Conservation (phyloP, 2,113 vertebrate genomes). For the Sitta europaea region DNA sequence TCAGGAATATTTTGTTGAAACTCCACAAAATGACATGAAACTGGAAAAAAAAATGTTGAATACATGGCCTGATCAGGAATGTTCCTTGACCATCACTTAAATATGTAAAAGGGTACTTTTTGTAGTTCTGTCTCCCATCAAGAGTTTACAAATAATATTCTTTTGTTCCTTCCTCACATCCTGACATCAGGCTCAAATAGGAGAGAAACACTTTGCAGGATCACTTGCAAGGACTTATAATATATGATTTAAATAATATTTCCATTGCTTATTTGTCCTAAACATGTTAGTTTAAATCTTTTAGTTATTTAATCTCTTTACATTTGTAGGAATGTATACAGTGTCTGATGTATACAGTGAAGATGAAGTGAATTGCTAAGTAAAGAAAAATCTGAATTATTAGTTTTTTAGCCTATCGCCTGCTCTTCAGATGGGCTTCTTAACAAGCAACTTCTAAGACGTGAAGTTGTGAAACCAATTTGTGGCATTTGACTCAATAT, state of each 20-base stretch:
- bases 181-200: neutral
- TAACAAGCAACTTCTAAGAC: neutral
- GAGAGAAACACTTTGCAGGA: neutral
- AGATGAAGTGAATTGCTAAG: neutral
- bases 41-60: neutral
- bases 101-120: rapidly evolving
- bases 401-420: neutral
- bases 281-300: neutral
- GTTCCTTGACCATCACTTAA: neutral
- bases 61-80: neutral
- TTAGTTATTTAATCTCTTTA: neutral
- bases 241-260: neutral
- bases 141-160: neutral
- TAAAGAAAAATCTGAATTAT: neutral
- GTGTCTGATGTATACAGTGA: neutral
- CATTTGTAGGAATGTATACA: neutral
- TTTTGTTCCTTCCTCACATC: neutral
- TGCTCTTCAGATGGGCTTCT: neutral
- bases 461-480: neutral
- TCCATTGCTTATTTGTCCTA: neutral
- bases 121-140: neutral
- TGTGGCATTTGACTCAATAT: neutral
- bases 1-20: neutral
- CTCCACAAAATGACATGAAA: neutral
- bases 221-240: neutral